These are phyloP conservation scores for Palythoa caribaeorum DNA, from an alignment of 92 coral and sea anemone species.

Conservation along the genomic window DNA sequence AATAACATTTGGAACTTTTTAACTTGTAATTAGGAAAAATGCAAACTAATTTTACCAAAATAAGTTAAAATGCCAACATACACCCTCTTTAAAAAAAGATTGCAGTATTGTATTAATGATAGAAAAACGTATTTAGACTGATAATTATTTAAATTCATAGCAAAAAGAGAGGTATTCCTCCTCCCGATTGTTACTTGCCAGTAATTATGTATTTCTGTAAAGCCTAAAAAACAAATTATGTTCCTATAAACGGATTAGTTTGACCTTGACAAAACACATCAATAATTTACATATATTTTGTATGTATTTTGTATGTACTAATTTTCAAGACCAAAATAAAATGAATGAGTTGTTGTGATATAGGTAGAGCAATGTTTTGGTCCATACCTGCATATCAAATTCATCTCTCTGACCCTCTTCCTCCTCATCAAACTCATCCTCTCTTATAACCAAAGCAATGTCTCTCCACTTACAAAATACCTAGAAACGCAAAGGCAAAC, in stretches of 20 bases:
- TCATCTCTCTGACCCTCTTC: conserved; percentile 5
- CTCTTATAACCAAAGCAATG: conserved; percentile 4
- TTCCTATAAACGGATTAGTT: neutral
- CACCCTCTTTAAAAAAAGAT: neutral
- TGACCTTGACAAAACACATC: neutral
- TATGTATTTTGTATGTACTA: neutral
- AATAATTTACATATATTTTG: too few relatives aligned
- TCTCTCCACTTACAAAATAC: neutral
- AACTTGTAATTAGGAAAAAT: too few relatives aligned
- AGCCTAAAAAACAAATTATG: neutral
- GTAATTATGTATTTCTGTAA: neutral
- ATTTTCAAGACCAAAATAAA: neutral
- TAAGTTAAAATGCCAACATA: neutral
- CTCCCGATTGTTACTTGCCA: neutral
- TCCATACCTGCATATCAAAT: neutral
- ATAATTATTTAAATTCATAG: neutral
- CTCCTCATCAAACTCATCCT: conserved; percentile 3
- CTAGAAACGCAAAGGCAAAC: neutral
- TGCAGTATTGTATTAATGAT: neutral
- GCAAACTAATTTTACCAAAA: neutral
- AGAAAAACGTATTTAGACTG: too few relatives aligned
- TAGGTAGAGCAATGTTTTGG: neutral
- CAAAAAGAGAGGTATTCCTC: too few relatives aligned
- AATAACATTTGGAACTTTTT: neutral
- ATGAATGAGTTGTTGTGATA: neutral